phyloP scores from a whole-genome alignment of 2,888 invertebrate species.

The Dyspetes luteomarginatus region DNA sequence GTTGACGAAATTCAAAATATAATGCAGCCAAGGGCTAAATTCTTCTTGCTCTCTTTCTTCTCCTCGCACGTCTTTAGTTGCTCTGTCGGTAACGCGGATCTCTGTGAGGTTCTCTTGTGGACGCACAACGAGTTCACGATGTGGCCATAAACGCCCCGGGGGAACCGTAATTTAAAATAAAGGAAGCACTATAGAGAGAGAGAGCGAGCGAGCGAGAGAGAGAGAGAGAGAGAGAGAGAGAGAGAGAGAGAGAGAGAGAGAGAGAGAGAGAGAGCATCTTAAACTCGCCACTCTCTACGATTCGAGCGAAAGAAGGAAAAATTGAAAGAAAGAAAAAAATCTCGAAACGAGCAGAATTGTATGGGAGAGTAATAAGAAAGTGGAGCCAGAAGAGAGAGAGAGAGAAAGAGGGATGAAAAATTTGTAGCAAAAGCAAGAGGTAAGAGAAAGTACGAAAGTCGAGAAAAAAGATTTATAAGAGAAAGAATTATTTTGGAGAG shows the following conservation, averaged over 20 bases:
- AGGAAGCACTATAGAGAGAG: constrained; percentile 70
- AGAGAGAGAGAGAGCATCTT: constrained; percentile 70
- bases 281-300: constrained; percentile 66
- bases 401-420: background rate
- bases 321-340: constrained; percentile 23
- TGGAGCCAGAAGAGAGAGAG: background rate
- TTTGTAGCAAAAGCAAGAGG: too few species aligned
- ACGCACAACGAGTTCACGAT: constrained; percentile 22
- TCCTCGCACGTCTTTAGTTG: background rate
- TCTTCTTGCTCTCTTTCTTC: constrained; percentile 5
- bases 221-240: constrained; percentile 29
- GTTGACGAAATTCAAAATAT: constrained; percentile 3
- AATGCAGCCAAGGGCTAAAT: background rate
- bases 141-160: constrained; percentile 68
- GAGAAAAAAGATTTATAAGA: background rate
- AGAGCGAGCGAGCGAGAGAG: constrained; percentile 63
- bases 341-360: constrained; percentile 1
- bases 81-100: too few species aligned
- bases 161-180: constrained; percentile 76
- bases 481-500: too few species aligned
- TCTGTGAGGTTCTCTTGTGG: background rate
- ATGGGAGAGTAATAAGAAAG: constrained; percentile 53
- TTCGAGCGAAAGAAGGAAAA: constrained; percentile 8
- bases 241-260: constrained; percentile 60
- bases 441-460: background rate